These are phyloP conservation scores for Macropus fuliginosus DNA, from an alignment of 2,797 vertebrate genomes.

Conservation along the genomic window DNA sequence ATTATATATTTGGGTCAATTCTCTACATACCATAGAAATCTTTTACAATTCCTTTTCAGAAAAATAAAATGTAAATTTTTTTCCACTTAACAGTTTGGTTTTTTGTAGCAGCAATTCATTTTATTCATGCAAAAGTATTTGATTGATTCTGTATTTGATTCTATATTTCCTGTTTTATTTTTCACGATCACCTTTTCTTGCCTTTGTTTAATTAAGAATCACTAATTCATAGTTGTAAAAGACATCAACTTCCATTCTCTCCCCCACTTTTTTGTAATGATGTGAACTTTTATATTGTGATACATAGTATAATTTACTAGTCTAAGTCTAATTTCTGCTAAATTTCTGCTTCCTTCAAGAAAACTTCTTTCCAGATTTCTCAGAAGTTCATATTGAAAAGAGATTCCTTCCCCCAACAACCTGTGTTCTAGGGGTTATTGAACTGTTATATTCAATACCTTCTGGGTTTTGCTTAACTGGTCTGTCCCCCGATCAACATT, in stretches of 20 bases:
- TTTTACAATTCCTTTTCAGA: not conserved
- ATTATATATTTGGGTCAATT: not conserved
- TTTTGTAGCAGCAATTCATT: not conserved
- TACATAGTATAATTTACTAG: not conserved
- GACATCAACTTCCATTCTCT: not conserved
- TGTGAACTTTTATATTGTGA: not conserved
- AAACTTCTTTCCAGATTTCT: not conserved
- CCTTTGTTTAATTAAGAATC: not conserved
- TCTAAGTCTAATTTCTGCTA: not conserved
- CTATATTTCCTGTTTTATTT: not conserved
- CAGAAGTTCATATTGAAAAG: not conserved
- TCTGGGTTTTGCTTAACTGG: not conserved
- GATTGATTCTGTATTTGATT: not conserved
- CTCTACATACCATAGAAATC: not conserved
- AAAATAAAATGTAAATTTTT: not conserved
- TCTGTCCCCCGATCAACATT: not conserved
- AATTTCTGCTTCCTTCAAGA: not conserved
- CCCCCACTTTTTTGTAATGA: not conserved
- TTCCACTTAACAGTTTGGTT: not conserved
- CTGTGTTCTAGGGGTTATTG: not conserved
- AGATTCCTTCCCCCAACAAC: not conserved
- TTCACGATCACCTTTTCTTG: not conserved
- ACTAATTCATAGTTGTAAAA: not conserved
- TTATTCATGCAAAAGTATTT: not conserved
- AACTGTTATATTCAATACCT: not conserved